Percentiles rank a stretch among this genome's conserved stretches.
Conservation (phyloP, 2,797 vertebrate genomes). For the Macropodus opercularis region DNA sequence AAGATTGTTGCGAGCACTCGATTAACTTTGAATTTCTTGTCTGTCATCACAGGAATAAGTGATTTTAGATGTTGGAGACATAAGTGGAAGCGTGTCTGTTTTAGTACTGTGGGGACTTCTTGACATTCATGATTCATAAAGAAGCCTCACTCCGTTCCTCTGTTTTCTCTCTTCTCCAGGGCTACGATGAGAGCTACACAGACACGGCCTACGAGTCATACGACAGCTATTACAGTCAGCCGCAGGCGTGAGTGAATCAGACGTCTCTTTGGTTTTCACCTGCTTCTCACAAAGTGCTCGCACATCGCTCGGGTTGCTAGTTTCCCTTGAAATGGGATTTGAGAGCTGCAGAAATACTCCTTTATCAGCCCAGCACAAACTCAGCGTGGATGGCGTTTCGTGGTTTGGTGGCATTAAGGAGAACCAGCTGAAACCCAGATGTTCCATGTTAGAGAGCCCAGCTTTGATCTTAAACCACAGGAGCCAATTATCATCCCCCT, state of each 20-base stretch:
- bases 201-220: slow-evolving; percentile 95
- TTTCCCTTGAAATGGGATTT: slow-evolving; percentile 32
- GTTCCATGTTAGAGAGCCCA: slow-evolving; percentile 36
- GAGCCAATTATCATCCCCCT: slow-evolving; percentile 52
- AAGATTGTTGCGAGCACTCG: slow-evolving; percentile 3
- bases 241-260: slow-evolving; percentile 90
- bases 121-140: slow-evolving; percentile 67
- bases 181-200: slow-evolving; percentile 93
- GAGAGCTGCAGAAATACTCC: slow-evolving; percentile 25
- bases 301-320: slow-evolving; percentile 15
- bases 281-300: slow-evolving; percentile 32
- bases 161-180: slow-evolving; percentile 74
- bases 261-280: slow-evolving; percentile 52
- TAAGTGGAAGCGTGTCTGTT: slow-evolving; percentile 26
- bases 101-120: slow-evolving; percentile 53
- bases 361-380: slow-evolving; percentile 34
- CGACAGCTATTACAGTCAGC: slow-evolving; percentile 96
- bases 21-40: slow-evolving; percentile 23
- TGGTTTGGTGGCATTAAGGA: slow-evolving; percentile 36
- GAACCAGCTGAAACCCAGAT: slow-evolving; percentile 30
- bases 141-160: slow-evolving; percentile 36
- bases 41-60: slow-evolving; percentile 23
- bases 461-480: slow-evolving; percentile 61
- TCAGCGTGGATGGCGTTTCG: slow-evolving; percentile 18
- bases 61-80: slow-evolving; percentile 16